Evolutionary conservation across 2,888 invertebrate genomes (phyloP).

Genomic region (Heteromurus nitidus): DNA sequence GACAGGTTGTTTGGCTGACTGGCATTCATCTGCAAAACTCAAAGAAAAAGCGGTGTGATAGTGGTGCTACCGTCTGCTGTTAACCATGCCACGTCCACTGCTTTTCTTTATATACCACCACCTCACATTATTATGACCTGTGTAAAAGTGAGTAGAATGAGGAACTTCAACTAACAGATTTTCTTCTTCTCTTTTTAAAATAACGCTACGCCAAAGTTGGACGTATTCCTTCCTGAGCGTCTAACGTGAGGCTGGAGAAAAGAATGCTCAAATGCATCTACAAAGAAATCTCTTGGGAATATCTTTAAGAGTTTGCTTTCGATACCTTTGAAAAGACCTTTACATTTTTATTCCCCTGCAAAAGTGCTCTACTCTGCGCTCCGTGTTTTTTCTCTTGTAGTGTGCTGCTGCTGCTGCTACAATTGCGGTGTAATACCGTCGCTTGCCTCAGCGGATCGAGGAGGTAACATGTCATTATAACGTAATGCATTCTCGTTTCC

Average conservation of each 20-base stretch:
- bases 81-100: too few species aligned
- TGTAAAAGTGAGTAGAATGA: neutral
- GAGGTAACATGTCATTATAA: slow-evolving; percentile 22
- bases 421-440: neutral
- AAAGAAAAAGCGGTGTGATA: neutral
- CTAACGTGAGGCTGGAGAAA: neutral
- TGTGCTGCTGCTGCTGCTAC: neutral
- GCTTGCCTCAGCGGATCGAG: neutral
- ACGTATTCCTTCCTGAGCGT: neutral
- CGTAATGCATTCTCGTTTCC: slow-evolving; percentile 14
- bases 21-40: neutral
- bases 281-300: slow-evolving; percentile 48
- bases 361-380: slow-evolving; percentile 39
- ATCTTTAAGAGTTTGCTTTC: slow-evolving; percentile 49
- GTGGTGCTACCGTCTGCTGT: neutral
- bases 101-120: too few species aligned
- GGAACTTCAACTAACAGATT: slow-evolving; percentile 6
- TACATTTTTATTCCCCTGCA: slow-evolving; percentile 19
- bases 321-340: slow-evolving; percentile 46
- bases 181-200: neutral
- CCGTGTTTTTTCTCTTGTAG: neutral
- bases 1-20: slow-evolving; percentile 55
- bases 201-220: neutral
- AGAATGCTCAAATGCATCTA: slow-evolving; percentile 39
- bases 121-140: too few species aligned